A percentile compares a stretch with the other conserved stretches of the same genome.
These are phyloP conservation scores for Sparidentex hasta DNA, from an alignment of 2,797 vertebrate genomes.

Conservation along the genomic window DNA sequence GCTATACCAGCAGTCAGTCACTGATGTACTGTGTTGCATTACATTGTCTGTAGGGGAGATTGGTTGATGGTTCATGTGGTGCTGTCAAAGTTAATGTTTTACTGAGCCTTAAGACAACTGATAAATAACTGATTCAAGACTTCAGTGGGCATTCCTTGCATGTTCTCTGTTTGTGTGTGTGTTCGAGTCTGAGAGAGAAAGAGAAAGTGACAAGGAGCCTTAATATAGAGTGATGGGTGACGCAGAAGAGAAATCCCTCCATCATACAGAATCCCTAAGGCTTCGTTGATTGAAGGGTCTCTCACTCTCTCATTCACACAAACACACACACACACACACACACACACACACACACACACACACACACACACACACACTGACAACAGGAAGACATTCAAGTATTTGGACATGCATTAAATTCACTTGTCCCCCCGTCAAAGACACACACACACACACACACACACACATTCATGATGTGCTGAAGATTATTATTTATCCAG, in stretches of 20 bases:
- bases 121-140: neutral
- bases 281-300: conserved; percentile 51
- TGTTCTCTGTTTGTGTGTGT: neutral
- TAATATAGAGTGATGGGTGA: conserved; percentile 49
- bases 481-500: conserved; percentile 64
- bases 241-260: conserved; percentile 48
- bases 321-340: neutral
- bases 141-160: neutral
- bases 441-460: conserved; percentile 5
- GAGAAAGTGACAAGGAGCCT: conserved; percentile 14
- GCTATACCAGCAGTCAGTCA: too few species aligned
- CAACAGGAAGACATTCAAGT: neutral
- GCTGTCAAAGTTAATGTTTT: neutral
- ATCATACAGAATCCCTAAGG: conserved; percentile 44
- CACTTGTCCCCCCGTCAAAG: neutral
- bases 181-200: neutral
- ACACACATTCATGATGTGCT: conserved; percentile 23
- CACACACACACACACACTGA: neutral
- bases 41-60: too few species aligned
- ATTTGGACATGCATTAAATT: neutral
- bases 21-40: too few species aligned
- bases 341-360: neutral
- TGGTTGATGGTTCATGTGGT: too few species aligned
- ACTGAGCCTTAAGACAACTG: neutral
- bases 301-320: neutral